These are phyloP conservation scores for Clepsis dumicolana DNA, from an alignment of 2,888 invertebrate genomes.

Conservation along the genomic window DNA sequence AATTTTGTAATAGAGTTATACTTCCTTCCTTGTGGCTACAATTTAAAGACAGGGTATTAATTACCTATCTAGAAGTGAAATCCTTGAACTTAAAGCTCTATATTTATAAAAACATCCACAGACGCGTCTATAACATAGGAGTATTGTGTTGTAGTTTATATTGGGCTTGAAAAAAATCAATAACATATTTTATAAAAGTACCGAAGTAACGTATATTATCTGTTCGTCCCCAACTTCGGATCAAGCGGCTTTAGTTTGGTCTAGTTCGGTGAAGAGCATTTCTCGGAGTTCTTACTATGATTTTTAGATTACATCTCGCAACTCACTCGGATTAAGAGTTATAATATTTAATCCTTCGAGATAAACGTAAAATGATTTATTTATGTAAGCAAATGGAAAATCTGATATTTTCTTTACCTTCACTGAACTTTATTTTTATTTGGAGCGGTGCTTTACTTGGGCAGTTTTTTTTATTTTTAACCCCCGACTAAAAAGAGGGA, in stretches of 20 bases:
- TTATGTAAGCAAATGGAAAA: no score
- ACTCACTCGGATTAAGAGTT: constrained; percentile 3
- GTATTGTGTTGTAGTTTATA: constrained; percentile 8
- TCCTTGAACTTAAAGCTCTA: no score
- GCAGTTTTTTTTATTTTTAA: no score
- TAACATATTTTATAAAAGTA: constrained; percentile 37
- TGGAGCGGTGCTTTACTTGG: no score
- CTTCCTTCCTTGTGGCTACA: no score
- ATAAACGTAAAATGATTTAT: not conserved
- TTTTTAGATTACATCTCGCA: constrained; percentile 42
- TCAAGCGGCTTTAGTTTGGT: constrained; percentile 52
- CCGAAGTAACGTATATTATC: constrained; percentile 33
- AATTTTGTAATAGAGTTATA: no score
- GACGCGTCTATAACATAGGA: not conserved
- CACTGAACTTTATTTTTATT: no score
- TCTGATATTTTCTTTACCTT: no score
- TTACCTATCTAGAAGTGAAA: no score
- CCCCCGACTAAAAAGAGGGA: no score
- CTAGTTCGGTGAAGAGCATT: constrained; percentile 50
- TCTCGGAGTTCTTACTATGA: constrained; percentile 49
- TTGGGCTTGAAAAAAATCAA: constrained; percentile 28
- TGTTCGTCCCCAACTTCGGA: constrained; percentile 49
- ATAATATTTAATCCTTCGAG: not conserved
- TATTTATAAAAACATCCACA: not conserved
- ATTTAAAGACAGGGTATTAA: no score